Evolutionary conservation across 2,888 invertebrate species (phyloP).

Genomic region (Erpobdella octoculata): DNA sequence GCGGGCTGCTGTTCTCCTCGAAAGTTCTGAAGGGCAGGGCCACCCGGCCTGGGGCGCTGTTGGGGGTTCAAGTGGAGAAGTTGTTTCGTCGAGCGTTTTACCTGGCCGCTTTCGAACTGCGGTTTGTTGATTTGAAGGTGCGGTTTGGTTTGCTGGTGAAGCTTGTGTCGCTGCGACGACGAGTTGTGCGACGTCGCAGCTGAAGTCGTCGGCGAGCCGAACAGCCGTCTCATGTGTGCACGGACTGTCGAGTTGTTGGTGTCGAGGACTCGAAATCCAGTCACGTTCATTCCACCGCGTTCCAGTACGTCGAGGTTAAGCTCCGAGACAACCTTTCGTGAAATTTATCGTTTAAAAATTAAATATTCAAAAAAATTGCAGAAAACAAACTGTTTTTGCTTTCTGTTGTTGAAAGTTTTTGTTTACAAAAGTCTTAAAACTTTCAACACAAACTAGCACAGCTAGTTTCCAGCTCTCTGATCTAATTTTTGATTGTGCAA

Average conservation of each 20-base stretch:
- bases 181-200: neutral
- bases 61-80: neutral
- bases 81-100: neutral
- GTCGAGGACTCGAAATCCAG: slow-evolving; percentile 35
- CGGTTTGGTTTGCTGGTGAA: too few relatives aligned
- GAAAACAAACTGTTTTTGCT: too few relatives aligned
- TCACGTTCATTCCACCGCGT: slow-evolving; percentile 37
- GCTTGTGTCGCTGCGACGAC: neutral
- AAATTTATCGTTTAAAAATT: neutral
- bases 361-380: too few relatives aligned
- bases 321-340: slow-evolving; percentile 31
- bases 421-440: too few relatives aligned
- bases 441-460: too few relatives aligned
- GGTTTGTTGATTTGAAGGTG: too few relatives aligned
- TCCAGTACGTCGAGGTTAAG: slow-evolving; percentile 30
- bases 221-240: slow-evolving; percentile 71
- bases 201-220: neutral
- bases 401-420: too few relatives aligned
- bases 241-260: slow-evolving; percentile 59
- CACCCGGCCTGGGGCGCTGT: neutral
- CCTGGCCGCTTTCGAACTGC: neutral
- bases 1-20: too few relatives aligned
- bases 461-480: too few relatives aligned
- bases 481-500: too few relatives aligned
- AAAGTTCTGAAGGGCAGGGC: too few relatives aligned